These are phyloP conservation scores for Pseudolycoriella hygida DNA, from an alignment of 2,888 invertebrate species.

Conservation along the genomic window DNA sequence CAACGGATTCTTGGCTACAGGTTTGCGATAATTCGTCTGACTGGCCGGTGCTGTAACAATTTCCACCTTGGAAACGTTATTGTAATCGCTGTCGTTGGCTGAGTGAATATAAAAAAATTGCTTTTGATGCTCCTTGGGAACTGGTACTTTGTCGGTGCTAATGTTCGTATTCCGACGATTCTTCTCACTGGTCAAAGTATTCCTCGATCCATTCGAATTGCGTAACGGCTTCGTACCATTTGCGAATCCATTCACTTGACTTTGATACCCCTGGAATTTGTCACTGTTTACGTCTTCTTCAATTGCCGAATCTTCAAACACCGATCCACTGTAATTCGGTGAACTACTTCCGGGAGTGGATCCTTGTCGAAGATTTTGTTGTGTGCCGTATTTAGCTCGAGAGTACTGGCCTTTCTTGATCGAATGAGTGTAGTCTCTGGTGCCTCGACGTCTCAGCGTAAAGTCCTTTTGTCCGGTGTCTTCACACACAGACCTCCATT, in stretches of 20 bases:
- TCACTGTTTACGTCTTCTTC: constrained; percentile 29
- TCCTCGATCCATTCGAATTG: neutral
- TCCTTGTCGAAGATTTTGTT: constrained; percentile 11
- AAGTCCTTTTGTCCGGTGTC: constrained; percentile 28
- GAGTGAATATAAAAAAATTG: neutral
- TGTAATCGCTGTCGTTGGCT: neutral
- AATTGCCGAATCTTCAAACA: constrained; percentile 30
- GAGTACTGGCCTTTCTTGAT: constrained; percentile 27
- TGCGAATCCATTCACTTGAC: constrained; percentile 18
- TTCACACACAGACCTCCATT: constrained; percentile 29
- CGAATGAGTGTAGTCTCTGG: constrained; percentile 29
- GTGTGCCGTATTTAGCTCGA: constrained; percentile 17
- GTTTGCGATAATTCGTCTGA: constrained; percentile 13
- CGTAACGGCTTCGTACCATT: neutral
- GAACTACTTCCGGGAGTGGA: constrained; percentile 28
- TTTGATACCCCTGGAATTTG: constrained; percentile 25
- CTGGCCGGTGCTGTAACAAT: constrained; percentile 22
- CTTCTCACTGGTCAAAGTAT: neutral
- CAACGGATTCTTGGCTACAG: constrained; percentile 17
- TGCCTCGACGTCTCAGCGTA: constrained; percentile 26
- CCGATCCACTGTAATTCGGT: constrained; percentile 29
- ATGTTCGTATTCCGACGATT: neutral
- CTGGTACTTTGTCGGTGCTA: constrained; percentile 1
- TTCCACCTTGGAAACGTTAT: constrained; percentile 26
- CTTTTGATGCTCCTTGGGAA: constrained; percentile 1